These are phyloP conservation scores for Barnardius zonarius DNA, from an alignment of 2,113 vertebrate species.

Conservation along the genomic window DNA sequence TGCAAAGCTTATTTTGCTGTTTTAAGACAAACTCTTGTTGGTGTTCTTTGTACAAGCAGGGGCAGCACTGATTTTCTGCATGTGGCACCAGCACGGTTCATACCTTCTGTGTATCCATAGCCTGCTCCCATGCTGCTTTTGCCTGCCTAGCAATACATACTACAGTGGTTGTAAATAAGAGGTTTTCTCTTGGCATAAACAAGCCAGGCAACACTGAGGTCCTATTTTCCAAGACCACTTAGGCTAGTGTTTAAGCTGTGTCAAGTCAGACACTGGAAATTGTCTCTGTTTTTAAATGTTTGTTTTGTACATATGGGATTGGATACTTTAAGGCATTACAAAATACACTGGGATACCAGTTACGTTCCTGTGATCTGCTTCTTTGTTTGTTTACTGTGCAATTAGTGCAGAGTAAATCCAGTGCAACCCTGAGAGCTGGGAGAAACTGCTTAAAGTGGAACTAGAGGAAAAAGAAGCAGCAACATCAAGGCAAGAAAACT, in stretches of 20 bases:
- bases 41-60: not conserved
- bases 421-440: not conserved
- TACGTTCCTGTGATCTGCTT: not conserved
- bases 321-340: not conserved
- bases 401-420: not conserved
- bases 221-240: not conserved
- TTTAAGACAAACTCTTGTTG: not conserved
- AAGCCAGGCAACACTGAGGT: not conserved
- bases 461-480: not conserved
- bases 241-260: not conserved
- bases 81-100: fast-evolving
- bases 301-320: not conserved
- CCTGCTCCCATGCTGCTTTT: not conserved
- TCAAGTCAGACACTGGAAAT: not conserved
- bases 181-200: not conserved
- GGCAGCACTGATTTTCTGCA: fast-evolving
- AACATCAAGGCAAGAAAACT: not conserved
- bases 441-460: not conserved
- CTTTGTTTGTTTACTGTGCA: not conserved
- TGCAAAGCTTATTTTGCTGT: not conserved
- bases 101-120: not conserved
- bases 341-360: not conserved
- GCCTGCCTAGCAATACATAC: not conserved
- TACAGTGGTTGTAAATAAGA: not conserved
- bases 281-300: not conserved